These are phyloP conservation scores for Yoshiicerus persimilis DNA, from an alignment of 1,140 invertebrate genomes.

Conservation along the genomic window DNA sequence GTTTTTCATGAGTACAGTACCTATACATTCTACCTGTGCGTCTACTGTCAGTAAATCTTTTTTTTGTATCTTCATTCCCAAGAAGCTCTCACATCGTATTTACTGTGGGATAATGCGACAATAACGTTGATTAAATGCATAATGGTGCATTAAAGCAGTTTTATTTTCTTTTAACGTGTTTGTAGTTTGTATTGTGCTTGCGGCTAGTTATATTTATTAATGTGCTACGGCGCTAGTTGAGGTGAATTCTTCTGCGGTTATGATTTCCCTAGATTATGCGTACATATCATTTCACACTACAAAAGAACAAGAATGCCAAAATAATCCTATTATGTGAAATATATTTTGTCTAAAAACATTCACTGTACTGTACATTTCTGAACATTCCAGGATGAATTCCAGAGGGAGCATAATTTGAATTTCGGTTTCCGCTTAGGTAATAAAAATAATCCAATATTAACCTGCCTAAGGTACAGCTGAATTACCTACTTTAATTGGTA, in stretches of 20 bases:
- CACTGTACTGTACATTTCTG: no score
- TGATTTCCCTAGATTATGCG: background rate
- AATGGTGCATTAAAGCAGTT: background rate
- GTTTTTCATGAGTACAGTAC: no score
- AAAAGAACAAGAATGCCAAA: background rate
- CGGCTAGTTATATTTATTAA: background rate
- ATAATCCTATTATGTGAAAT: no score
- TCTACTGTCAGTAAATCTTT: background rate
- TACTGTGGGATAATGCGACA: background rate
- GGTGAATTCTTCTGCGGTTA: background rate
- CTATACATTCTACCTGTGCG: no score
- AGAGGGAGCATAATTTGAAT: no score
- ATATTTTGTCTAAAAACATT: no score
- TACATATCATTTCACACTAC: background rate
- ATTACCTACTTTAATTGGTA: no score
- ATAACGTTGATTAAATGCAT: background rate
- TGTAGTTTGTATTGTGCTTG: background rate
- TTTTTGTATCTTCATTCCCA: background rate
- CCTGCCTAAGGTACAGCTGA: no score
- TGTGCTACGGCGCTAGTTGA: background rate
- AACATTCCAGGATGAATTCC: no score
- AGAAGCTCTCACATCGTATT: background rate
- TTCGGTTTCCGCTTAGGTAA: no score
- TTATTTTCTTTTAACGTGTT: background rate
- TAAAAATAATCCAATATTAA: no score